Conservation (phyloP, 2,797 vertebrate genomes). For the Pseudochirops corinnae region DNA sequence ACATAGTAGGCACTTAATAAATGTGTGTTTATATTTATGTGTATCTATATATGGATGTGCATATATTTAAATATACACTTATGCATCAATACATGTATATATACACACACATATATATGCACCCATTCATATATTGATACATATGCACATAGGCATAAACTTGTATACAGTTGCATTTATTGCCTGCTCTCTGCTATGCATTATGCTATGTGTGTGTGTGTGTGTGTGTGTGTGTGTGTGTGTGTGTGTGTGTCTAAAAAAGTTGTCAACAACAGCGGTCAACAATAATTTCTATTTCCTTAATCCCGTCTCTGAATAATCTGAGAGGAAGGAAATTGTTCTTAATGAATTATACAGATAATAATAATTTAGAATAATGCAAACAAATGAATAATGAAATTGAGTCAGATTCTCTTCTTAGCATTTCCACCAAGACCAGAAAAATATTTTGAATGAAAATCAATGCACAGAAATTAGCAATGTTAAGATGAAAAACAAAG, state of each 20-base stretch:
- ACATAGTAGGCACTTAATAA: no score
- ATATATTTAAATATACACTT: not conserved
- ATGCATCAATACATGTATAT: no score
- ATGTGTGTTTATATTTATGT: no score
- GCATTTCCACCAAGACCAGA: not conserved
- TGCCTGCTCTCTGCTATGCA: no score
- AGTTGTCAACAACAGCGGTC: no score
- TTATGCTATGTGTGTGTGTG: no score
- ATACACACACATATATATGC: no score
- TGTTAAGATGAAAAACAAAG: not conserved
- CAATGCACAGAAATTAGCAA: not conserved
- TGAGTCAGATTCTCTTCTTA: not conserved
- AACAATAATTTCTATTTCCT: not conserved
- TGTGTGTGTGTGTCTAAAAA: no score
- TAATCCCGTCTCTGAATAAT: not conserved
- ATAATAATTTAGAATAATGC: not conserved
- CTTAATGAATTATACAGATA: not conserved
- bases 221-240: no score
- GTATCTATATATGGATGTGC: no score
- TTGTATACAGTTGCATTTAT: not conserved
- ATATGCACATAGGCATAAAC: no score
- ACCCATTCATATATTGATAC: no score
- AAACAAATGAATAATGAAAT: not conserved
- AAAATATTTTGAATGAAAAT: not conserved
- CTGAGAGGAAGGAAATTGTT: not conserved